Evolutionary conservation across 2,888 invertebrate species (phyloP).

Genomic region (Gerris lacustris): DNA sequence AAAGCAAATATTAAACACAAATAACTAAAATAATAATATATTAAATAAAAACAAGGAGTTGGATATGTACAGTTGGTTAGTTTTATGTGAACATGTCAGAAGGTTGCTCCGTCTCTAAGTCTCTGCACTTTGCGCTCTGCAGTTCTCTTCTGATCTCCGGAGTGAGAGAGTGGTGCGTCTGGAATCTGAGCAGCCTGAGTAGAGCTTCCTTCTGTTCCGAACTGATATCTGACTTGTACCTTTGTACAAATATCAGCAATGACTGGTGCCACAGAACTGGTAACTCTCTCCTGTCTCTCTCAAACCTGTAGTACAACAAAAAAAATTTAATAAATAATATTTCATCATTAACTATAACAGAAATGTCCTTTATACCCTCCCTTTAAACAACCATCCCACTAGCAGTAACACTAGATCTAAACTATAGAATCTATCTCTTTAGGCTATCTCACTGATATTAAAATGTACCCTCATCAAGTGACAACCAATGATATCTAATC

Average conservation of each 20-base stretch:
- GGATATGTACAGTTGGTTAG: too few species aligned
- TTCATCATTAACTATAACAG: not conserved
- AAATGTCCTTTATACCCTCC: too few species aligned
- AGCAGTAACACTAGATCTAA: too few species aligned
- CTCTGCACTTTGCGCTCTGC: constrained; percentile 67
- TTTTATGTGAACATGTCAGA: constrained; percentile 13
- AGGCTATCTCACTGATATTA: too few species aligned
- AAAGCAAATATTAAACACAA: too few species aligned
- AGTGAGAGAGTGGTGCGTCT: constrained; percentile 59
- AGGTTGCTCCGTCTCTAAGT: constrained; percentile 45
- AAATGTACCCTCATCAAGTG: too few species aligned
- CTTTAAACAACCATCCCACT: too few species aligned
- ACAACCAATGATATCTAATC: too few species aligned
- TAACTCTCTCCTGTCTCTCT: constrained; percentile 64
- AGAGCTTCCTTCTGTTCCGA: constrained; percentile 83
- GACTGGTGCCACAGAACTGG: constrained; percentile 98
- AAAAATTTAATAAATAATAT: constrained; percentile 2
- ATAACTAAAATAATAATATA: too few species aligned
- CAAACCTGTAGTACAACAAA: constrained; percentile 50
- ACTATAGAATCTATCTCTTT: too few species aligned
- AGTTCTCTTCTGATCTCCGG: constrained; percentile 78
- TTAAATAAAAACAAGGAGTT: too few species aligned
- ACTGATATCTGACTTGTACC: constrained; percentile 90
- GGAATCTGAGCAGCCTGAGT: constrained; percentile 60
- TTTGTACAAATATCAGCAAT: constrained; percentile 72